Conservation (phyloP, 2,888 invertebrate genomes). For the Ennomos quercinarius region DNA sequence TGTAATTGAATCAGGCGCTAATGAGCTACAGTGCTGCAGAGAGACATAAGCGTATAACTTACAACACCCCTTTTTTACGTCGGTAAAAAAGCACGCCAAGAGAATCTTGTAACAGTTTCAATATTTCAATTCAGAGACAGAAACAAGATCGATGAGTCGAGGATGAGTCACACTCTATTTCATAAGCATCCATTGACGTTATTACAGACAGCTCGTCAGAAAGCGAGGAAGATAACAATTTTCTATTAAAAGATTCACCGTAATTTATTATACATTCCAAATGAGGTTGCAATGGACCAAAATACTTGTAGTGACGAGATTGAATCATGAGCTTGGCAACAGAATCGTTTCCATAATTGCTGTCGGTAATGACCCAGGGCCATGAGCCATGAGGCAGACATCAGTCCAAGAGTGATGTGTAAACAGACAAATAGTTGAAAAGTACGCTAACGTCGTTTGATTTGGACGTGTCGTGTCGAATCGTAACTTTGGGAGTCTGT, state of each 20-base stretch:
- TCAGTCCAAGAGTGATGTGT: slow-evolving; percentile 45
- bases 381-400: slow-evolving; percentile 25
- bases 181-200: slow-evolving; percentile 24
- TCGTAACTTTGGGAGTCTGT: no score
- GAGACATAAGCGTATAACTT: no score
- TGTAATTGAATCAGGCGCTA: no score
- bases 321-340: slow-evolving; percentile 78
- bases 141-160: slow-evolving; percentile 1
- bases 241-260: slow-evolving; percentile 31
- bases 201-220: slow-evolving; percentile 32
- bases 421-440: slow-evolving; percentile 43
- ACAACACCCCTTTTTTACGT: no score
- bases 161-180: slow-evolving; percentile 10
- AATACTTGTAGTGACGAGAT: slow-evolving; percentile 58
- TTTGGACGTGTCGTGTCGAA: background rate
- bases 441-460: background rate
- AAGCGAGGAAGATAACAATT: slow-evolving; percentile 19
- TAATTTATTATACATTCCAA: slow-evolving; percentile 52
- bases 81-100: no score
- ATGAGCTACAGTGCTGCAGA: no score
- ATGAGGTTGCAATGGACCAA: slow-evolving; percentile 60
- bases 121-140: no score
- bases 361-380: slow-evolving; percentile 61
- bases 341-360: slow-evolving; percentile 56
- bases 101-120: no score